A percentile compares a stretch with the other conserved stretches of the same genome.
Conservation (phyloP, 2,113 vertebrate species). For the Tor tambroides region DNA sequence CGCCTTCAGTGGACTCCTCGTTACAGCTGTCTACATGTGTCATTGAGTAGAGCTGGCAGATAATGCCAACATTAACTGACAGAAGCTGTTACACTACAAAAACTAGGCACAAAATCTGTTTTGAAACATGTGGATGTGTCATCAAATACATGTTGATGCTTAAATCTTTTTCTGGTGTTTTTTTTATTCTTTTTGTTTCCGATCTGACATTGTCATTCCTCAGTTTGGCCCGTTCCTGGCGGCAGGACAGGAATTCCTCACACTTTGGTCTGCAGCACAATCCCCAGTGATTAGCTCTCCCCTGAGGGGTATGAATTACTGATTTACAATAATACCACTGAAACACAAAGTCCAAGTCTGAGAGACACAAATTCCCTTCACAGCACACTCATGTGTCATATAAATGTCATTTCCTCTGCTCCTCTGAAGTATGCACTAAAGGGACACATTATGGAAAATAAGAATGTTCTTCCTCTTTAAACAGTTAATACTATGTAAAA, state of each 20-base stretch:
- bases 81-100: not conserved
- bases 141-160: not conserved
- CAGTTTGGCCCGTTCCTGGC: not conserved
- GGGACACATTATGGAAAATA: not conserved
- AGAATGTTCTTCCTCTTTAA: not conserved
- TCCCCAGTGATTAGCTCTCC: slow-evolving; percentile 15
- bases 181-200: not conserved
- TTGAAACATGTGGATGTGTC: slow-evolving; percentile 1
- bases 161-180: not conserved
- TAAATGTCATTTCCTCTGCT: slow-evolving; percentile 6
- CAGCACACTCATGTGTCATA: slow-evolving; percentile 15
- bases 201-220: not conserved
- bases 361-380: not conserved
- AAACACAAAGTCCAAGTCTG: not conserved
- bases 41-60: not conserved
- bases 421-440: not conserved
- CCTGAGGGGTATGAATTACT: not conserved
- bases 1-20: too few relatives aligned
- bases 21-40: not conserved
- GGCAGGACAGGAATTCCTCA: not conserved
- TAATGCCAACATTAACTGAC: not conserved
- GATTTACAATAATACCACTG: slow-evolving; percentile 2
- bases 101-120: slow-evolving; percentile 1
- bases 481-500: not conserved
- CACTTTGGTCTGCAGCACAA: not conserved